Conservation (phyloP, 2,797 vertebrate genomes). For the Myotis planiceps region DNA sequence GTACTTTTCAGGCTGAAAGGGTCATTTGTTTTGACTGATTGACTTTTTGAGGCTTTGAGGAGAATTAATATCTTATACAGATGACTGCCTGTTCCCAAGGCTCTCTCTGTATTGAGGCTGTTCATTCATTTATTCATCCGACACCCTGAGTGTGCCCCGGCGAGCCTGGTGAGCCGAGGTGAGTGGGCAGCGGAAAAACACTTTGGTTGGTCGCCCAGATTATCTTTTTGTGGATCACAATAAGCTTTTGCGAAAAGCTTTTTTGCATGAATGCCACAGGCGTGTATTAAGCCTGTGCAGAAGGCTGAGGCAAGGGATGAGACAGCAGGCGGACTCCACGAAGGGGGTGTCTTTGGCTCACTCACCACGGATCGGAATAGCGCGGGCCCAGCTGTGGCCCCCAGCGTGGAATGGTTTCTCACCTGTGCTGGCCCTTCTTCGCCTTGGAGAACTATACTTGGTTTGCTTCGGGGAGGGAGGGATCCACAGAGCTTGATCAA, state of each 20-base stretch:
- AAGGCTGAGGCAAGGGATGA: background rate
- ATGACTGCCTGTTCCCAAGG: constrained; percentile 76
- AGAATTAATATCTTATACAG: constrained; percentile 77
- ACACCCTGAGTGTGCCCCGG: background rate
- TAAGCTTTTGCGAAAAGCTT: background rate
- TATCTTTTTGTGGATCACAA: constrained; percentile 14
- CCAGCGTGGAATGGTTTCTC: background rate
- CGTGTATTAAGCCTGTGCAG: background rate
- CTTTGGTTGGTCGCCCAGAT: background rate
- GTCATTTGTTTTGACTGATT: constrained; percentile 81
- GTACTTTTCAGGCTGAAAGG: constrained; percentile 78
- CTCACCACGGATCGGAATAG: background rate
- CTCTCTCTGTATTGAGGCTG: constrained; percentile 46
- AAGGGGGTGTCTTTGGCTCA: background rate
- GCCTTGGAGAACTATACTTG: background rate
- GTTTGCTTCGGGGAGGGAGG: background rate
- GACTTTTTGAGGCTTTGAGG: constrained; percentile 74
- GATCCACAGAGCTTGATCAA: background rate
- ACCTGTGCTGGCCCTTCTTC: background rate
- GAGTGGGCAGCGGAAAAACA: background rate
- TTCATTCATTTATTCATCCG: constrained; percentile 13
- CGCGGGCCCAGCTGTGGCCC: background rate
- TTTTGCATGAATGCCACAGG: background rate
- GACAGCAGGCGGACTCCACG: background rate
- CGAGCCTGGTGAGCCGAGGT: background rate